Evolutionary conservation across 2,113 vertebrate genomes (phyloP).

Genomic region (Callipepla californica): DNA sequence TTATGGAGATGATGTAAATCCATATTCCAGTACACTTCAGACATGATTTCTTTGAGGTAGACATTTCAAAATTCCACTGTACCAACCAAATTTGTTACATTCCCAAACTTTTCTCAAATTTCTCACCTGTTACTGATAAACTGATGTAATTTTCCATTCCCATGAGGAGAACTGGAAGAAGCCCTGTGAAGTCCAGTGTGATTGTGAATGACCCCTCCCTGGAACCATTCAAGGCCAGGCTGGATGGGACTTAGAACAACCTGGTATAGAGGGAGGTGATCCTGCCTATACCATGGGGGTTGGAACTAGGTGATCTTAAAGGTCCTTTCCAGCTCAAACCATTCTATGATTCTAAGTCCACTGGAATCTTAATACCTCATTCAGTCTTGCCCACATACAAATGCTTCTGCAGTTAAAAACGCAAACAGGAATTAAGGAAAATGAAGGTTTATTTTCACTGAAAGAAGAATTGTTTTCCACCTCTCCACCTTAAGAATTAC

Average conservation of each 20-base stretch:
- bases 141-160: not conserved
- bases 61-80: not conserved
- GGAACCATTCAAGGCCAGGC: too few species aligned
- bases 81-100: not conserved
- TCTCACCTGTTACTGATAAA: not conserved
- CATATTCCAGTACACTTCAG: not conserved
- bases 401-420: not conserved
- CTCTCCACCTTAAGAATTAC: not conserved
- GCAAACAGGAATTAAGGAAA: not conserved
- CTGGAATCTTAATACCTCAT: not conserved
- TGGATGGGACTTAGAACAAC: too few species aligned
- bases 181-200: not conserved
- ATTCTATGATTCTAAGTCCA: too few species aligned
- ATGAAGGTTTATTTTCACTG: not conserved
- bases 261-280: too few species aligned
- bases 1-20: not conserved
- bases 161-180: not conserved
- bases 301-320: too few species aligned
- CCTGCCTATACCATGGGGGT: too few species aligned
- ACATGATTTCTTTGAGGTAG: not conserved
- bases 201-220: too few species aligned
- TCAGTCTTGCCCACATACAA: rapidly evolving
- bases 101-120: not conserved
- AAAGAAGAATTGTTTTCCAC: not conserved
- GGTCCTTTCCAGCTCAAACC: too few species aligned